A percentile compares a stretch with the other conserved stretches of the same genome.
Evolutionary conservation across 1,140 invertebrate genomes (phyloP).

Genomic region (Schlechtendalia chinensis): DNA sequence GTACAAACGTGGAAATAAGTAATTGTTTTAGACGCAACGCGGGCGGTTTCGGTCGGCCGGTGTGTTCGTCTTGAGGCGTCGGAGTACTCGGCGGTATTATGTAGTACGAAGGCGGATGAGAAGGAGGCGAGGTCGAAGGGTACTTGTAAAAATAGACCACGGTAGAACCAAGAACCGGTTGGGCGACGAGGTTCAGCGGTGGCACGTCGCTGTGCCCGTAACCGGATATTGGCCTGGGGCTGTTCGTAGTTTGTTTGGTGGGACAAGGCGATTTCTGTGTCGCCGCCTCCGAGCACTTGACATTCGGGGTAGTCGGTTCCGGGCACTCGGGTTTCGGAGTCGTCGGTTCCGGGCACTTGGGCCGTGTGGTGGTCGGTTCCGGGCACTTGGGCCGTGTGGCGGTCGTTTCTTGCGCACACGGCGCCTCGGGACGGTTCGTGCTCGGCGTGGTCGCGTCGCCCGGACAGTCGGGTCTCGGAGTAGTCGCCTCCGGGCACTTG

Average conservation of each 20-base stretch:
- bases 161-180: slow-evolving; percentile 11
- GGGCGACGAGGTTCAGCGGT: not conserved
- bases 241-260: not conserved
- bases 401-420: not conserved
- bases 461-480: no score
- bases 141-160: slow-evolving; percentile 32
- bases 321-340: not conserved
- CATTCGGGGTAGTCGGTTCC: not conserved
- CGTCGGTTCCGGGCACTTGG: not conserved
- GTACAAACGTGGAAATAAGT: slow-evolving; percentile 31
- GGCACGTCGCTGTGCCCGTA: slow-evolving; percentile 22
- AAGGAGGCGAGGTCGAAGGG: not conserved
- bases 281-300: not conserved
- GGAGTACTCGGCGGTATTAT: not conserved
- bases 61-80: not conserved
- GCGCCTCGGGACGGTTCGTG: not conserved
- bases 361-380: not conserved
- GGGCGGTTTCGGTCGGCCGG: not conserved
- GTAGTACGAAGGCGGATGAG: not conserved
- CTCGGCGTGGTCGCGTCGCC: not conserved
- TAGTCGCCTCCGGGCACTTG: not conserved
- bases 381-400: not conserved
- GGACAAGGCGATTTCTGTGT: not conserved
- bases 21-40: slow-evolving; percentile 27
- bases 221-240: slow-evolving; percentile 7